Base-by-base conservation (phyloP, 2,888 invertebrate genomes). In the Trissolcus japonicus region DNA sequence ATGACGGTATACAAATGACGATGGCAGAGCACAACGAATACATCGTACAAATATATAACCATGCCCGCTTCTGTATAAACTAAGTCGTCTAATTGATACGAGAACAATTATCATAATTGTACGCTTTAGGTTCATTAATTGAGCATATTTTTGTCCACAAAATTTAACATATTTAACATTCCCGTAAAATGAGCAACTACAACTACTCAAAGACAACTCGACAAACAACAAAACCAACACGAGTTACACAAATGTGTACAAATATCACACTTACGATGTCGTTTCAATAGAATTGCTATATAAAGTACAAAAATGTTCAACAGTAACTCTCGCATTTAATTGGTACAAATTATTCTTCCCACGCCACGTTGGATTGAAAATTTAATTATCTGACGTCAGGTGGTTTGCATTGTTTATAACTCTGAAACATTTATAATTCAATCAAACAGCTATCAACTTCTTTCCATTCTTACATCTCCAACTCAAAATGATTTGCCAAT, bases 31-130 rank as follows among this genome's bases (percentile, higher is more conserved):
- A 66, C 73, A 74, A 66, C 56, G 41, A 66, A 63, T 74, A 60
- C 61, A 55, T 67, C 35, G 60, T 74, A 60, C 29, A 73, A 65
- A 73, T 73, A 73, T 65, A 73, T 73, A 73, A 43, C 14, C 21
- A 56, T 62, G 63, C 53, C 17, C 63, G 46, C 40, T 51, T 63
- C 19, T n/a, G 46, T 55, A 56, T 50, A 59, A 25, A 46, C 50
- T 71, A 21, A 56, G 43, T 59, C 11, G 9, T 53, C 43, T 50
- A 59, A 14, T 11, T 19, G 14, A 46, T 19, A 51, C 57, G 11
- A 63, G 53, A 72, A 72, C 55, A 61, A 54, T 59, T 53, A 29
- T 53, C 25, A 67, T 29, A 68, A 46, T 68, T 60, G 55, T 72
- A 62, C 51, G 40, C 53, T 41, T 60, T 40, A 59, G 54, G 29